Percentiles rank a stretch among this genome's conserved stretches.
Conservation (phyloP, 2,888 invertebrate genomes). For the Rhagonycha lutea region DNA sequence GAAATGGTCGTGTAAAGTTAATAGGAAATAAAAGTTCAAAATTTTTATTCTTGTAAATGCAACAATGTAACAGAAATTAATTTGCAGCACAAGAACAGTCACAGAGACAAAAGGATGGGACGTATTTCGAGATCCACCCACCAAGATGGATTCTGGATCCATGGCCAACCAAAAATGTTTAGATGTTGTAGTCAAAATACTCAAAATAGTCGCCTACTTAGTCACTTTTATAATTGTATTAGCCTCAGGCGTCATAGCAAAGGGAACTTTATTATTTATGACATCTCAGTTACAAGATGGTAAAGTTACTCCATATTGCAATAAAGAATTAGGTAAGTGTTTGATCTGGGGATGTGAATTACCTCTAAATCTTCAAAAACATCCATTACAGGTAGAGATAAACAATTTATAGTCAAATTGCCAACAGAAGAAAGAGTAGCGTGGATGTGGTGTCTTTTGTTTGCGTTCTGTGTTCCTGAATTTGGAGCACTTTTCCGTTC, state of each 20-base stretch:
- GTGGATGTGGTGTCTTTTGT: slow-evolving; percentile 91
- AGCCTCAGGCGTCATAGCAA: slow-evolving; percentile 82
- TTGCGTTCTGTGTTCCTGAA: slow-evolving; percentile 88
- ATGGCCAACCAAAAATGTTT: slow-evolving; percentile 87
- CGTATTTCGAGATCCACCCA: slow-evolving; percentile 91
- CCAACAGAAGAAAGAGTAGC: slow-evolving; percentile 86
- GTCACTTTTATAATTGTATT: slow-evolving; percentile 85
- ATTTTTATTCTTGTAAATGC: not conserved
- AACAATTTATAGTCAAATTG: slow-evolving; percentile 79
- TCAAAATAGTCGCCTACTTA: slow-evolving; percentile 84
- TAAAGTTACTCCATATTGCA: slow-evolving; percentile 79
- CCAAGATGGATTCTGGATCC: slow-evolving; percentile 85
- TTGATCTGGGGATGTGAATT: not conserved
- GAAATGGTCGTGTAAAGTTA: not conserved
- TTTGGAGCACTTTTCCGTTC: slow-evolving; percentile 84
- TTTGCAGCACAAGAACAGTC: slow-evolving; percentile 77
- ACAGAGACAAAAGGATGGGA: slow-evolving; percentile 95
- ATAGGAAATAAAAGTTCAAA: not conserved
- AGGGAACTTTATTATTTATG: slow-evolving; percentile 89
- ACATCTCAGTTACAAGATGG: slow-evolving; percentile 84
- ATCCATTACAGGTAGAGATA: slow-evolving; percentile 74
- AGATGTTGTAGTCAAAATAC: slow-evolving; percentile 80
- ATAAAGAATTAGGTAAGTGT: slow-evolving; percentile 77
- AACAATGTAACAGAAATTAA: slow-evolving; percentile 7
- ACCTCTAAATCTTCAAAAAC: not conserved